Evolutionary conservation across 2,888 invertebrate genomes (phyloP).

Genomic region (Stenodera caucasica): DNA sequence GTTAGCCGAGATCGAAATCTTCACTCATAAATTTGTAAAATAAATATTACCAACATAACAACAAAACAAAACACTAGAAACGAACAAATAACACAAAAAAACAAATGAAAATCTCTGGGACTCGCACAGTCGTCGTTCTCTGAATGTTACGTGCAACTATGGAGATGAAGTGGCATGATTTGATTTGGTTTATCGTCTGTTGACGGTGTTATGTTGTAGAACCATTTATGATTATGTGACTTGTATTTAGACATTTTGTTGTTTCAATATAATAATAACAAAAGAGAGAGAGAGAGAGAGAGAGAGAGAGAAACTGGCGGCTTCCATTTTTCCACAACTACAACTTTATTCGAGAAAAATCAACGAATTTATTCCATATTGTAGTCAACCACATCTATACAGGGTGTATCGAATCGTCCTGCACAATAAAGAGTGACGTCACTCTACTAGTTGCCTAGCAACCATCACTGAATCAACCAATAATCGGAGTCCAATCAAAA

Average conservation of each 20-base stretch:
- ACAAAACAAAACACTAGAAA: conserved; percentile 22
- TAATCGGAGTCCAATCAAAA: too few species aligned
- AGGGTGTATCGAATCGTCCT: too few species aligned
- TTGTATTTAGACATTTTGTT: not conserved
- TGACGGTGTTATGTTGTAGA: conserved; percentile 47
- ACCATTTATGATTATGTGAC: conserved; percentile 7
- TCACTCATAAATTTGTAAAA: conserved; percentile 56
- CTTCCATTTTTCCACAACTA: too few species aligned
- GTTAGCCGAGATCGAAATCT: conserved; percentile 54
- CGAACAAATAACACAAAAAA: not conserved
- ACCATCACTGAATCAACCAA: too few species aligned
- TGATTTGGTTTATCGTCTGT: conserved; percentile 54
- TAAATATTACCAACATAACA: conserved; percentile 50
- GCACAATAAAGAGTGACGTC: too few species aligned
- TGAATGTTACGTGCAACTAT: conserved; percentile 41
- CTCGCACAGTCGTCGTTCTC: conserved; percentile 27
- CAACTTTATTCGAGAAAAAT: too few species aligned
- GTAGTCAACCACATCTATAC: too few species aligned
- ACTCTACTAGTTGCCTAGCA: too few species aligned
- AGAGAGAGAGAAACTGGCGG: too few species aligned
- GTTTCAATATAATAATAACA: too few species aligned
- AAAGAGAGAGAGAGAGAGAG: too few species aligned
- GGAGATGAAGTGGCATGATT: conserved; percentile 50
- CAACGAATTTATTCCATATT: too few species aligned
- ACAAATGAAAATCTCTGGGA: not conserved